Evolutionary conservation across 1,140 invertebrate genomes (phyloP).

Genomic region (Brachionus angularis): DNA sequence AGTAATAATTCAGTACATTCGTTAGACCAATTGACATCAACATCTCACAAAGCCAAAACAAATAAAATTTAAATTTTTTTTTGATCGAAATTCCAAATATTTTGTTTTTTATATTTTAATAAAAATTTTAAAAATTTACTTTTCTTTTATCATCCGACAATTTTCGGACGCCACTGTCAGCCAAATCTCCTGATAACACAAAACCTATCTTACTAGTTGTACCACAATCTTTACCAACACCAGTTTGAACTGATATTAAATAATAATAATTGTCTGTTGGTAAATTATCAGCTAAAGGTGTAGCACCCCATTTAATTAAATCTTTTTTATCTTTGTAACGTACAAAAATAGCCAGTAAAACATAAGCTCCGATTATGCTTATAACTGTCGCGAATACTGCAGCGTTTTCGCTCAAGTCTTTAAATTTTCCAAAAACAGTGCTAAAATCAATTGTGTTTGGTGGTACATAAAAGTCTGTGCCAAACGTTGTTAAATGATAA

Average conservation of each 20-base stretch:
- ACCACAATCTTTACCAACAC: constrained; percentile 51
- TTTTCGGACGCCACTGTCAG: constrained; percentile 53
- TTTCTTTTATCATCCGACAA: constrained; percentile 52
- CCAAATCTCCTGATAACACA: constrained; percentile 55
- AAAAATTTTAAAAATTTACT: constrained; percentile 26
- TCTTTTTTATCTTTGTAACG: constrained; percentile 61
- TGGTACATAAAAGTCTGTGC: constrained; percentile 60
- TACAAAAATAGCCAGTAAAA: constrained; percentile 59
- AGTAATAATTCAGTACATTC: constrained; percentile 9
- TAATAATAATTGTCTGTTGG: constrained; percentile 57
- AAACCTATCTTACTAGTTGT: constrained; percentile 55
- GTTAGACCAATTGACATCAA: neutral
- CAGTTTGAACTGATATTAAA: constrained; percentile 55
- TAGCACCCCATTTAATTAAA: constrained; percentile 54
- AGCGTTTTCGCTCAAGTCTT: constrained; percentile 53
- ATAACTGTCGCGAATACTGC: constrained; percentile 60
- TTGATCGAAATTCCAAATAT: neutral
- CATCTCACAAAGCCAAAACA: constrained; percentile 2
- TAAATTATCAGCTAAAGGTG: constrained; percentile 56
- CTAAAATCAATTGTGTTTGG: constrained; percentile 63
- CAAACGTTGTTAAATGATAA: constrained; percentile 62
- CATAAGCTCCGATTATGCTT: constrained; percentile 57
- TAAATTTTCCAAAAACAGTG: constrained; percentile 60
- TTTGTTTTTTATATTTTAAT: neutral
- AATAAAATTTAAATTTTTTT: constrained; percentile 1